Evolutionary conservation across 2,797 vertebrate species (phyloP), one percentile per base, ranked within the genome.

Genomic region (Siniperca undulata): DNA sequence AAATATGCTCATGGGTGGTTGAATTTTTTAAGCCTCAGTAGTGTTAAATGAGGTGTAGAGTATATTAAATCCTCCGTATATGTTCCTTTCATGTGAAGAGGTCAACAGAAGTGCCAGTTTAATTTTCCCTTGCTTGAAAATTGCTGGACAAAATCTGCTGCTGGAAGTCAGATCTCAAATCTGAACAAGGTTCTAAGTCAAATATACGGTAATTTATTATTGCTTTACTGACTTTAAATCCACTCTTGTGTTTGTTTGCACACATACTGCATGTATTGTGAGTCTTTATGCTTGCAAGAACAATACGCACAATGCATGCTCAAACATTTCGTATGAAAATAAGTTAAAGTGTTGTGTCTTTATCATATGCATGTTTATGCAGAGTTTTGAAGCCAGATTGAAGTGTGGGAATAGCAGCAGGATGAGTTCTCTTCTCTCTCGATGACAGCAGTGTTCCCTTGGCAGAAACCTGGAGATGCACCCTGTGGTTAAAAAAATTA

Each of bases 1-100:
- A 81, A 75, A 92, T 83, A 77, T 89, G 90, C 78, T 87, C 87
- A 91, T 74, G 87, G 86, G 68, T 81, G 85, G 85, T 68, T 91
- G 64, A 27, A 36, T 70, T 58, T 77, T 72, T 66, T 24, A 55
- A 78, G 84, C 82, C 84, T 90, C 66, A 10, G 62, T 80, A 69
- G 76, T 55, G 60, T 88, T 84, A 78, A 91, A 91, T 84, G 76
- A 68, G 36, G 73, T 77, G 82, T 75, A 46, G 36, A 78, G 68
- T 69, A 84, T 74, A 80, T 84, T 65, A 66, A 83, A 82, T 78
- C 82, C 82, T 77, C 55, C 52, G 13, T 71, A 46, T 82, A 65
- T 72, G 81, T 82, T 75, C 82, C 71, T 83, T 80, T 70, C 42
- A 72, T 70, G 73, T 75, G 77, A 66, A 55, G 62, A 82, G 82